Evolutionary conservation across 30 jellyfish, hydroid and myxozoan genomes (phyloP).

Genomic region (Hydra vulgaris): DNA sequence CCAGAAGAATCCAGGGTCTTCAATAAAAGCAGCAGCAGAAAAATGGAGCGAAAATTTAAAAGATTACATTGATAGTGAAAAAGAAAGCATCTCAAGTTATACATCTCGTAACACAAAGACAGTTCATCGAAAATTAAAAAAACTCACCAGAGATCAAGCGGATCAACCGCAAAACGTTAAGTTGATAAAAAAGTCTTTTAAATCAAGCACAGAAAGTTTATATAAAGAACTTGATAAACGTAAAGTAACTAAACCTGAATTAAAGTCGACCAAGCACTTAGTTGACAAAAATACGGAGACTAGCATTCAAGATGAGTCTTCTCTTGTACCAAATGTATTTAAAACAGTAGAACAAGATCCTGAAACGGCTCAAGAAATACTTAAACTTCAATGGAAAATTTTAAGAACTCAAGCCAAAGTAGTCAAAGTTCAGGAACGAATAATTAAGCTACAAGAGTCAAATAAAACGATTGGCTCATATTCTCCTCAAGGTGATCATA

Average conservation of each 20-base stretch:
- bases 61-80: not conserved
- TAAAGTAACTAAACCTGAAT: not conserved
- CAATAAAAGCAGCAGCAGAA: no score
- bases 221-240: not conserved
- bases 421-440: conserved; percentile 83
- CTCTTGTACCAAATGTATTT: conserved; percentile 44
- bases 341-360: conserved; percentile 63
- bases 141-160: not conserved
- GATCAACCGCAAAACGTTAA: not conserved
- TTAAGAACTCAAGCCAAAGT: conserved; percentile 92
- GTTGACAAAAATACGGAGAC: not conserved
- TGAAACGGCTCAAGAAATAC: conserved; percentile 75
- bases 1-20: no score
- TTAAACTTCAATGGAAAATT: conserved; percentile 83
- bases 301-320: conserved; percentile 7
- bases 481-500: not conserved
- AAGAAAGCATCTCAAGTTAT: not conserved
- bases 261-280: not conserved
- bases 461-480: not conserved
- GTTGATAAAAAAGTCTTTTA: not conserved
- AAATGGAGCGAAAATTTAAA: not conserved
- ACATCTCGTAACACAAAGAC: not conserved
- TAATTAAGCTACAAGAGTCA: conserved; percentile 11
- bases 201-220: not conserved
- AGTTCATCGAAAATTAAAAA: conserved; percentile 26